These are phyloP conservation scores for Triplophysa dalaica DNA, from an alignment of 2,113 vertebrate species.

Conservation along the genomic window DNA sequence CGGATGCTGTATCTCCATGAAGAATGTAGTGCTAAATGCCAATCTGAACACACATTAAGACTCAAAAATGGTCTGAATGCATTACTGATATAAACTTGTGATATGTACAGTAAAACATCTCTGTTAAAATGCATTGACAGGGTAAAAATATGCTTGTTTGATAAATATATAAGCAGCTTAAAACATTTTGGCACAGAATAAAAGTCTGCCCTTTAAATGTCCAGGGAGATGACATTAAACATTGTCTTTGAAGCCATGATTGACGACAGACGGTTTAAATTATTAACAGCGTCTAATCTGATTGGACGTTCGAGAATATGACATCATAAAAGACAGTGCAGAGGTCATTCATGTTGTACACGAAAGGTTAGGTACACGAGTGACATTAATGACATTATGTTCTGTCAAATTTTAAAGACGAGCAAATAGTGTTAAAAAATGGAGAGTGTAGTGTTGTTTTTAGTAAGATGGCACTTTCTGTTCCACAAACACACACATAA, in stretches of 20 bases:
- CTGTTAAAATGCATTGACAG: neutral
- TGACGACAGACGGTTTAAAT: neutral
- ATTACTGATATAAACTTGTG: neutral
- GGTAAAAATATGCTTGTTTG: neutral
- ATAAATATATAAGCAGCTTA: neutral
- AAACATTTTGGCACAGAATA: slow-evolving; percentile 16
- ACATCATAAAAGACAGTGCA: neutral
- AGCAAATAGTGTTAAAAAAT: slow-evolving; percentile 24
- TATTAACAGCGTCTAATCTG: neutral
- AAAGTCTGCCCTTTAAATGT: neutral
- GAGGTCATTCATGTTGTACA: neutral
- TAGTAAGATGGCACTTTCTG: slow-evolving; percentile 9
- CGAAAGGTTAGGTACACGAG: neutral
- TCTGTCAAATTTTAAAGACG: neutral
- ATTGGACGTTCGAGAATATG: neutral
- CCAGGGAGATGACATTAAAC: neutral
- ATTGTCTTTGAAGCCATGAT: neutral
- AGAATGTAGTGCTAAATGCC: neutral
- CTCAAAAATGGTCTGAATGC: neutral
- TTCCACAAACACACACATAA: neutral
- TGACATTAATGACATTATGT: neutral
- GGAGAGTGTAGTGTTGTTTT: neutral
- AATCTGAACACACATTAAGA: neutral
- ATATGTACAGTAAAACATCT: neutral
- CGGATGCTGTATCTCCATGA: neutral